Percentiles rank a stretch among this genome's conserved stretches.
Conservation (phyloP, 1,140 invertebrate species). For the Drosophila nannoptera region DNA sequence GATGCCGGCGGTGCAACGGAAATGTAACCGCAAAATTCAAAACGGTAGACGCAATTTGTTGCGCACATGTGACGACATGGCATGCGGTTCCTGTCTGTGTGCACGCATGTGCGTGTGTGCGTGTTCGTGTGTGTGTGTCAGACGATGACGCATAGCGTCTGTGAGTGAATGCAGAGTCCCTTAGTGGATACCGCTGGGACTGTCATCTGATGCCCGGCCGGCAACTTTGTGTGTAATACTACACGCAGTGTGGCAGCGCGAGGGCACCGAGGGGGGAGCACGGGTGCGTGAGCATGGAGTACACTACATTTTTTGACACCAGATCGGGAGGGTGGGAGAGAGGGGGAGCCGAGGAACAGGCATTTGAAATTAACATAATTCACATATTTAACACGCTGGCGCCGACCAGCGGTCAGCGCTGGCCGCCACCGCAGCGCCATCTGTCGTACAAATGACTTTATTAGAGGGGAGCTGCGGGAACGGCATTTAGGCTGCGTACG, state of each 20-base stretch:
- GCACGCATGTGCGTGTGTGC: conserved; percentile 9
- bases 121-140: conserved; percentile 25
- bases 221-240: conserved; percentile 66
- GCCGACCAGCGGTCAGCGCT: conserved; percentile 47
- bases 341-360: neutral
- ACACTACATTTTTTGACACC: conserved; percentile 67
- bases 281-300: conserved; percentile 9
- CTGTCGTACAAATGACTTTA: conserved; percentile 51
- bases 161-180: conserved; percentile 31
- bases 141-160: conserved; percentile 39
- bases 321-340: neutral
- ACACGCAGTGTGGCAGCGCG: conserved; percentile 36
- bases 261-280: neutral
- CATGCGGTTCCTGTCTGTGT: conserved; percentile 21
- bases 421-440: conserved; percentile 40
- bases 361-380: conserved; percentile 67
- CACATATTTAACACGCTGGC: conserved; percentile 69
- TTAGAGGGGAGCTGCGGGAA: conserved; percentile 38
- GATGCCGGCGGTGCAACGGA: conserved; percentile 60
- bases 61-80: conserved; percentile 64
- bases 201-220: conserved; percentile 45
- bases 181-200: conserved; percentile 44
- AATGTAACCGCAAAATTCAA: conserved; percentile 77
- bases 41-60: conserved; percentile 75
- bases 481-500: conserved; percentile 54